Percentiles rank a stretch among this genome's conserved stretches.
Evolutionary conservation across 2,888 invertebrate species (phyloP).

Genomic region (Trypoxylon attenuatum): DNA sequence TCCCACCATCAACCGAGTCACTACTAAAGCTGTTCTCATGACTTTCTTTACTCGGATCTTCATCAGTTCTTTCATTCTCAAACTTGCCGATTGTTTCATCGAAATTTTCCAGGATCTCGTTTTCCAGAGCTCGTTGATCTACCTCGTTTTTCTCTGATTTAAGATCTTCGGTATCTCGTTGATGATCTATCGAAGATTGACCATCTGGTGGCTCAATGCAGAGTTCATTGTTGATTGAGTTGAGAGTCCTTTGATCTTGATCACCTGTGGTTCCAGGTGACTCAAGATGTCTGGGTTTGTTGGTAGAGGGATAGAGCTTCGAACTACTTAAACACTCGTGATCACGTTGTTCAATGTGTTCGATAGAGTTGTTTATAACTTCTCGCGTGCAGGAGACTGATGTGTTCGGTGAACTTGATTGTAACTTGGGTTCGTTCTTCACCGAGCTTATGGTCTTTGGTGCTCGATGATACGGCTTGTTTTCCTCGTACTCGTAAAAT

Average conservation of each 20-base stretch:
- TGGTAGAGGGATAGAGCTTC: constrained; percentile 56
- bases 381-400: too few species aligned
- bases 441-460: constrained; percentile 20
- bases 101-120: constrained; percentile 63
- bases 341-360: constrained; percentile 6
- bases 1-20: constrained; percentile 63
- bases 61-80: constrained; percentile 54
- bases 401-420: too few species aligned
- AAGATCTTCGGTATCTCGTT: constrained; percentile 11
- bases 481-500: constrained; percentile 34
- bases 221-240: too few species aligned
- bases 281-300: too few species aligned
- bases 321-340: constrained; percentile 50
- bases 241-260: too few species aligned
- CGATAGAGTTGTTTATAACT: not conserved
- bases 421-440: constrained; percentile 14
- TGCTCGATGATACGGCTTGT: constrained; percentile 3
- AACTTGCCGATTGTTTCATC: constrained; percentile 69
- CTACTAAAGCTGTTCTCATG: constrained; percentile 60
- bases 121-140: constrained; percentile 44
- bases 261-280: too few species aligned
- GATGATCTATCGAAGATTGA: not conserved
- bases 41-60: constrained; percentile 13
- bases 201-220: too few species aligned
- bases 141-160: constrained; percentile 4